A percentile compares a stretch with the other conserved stretches of the same genome.
Conservation (phyloP, 1,140 invertebrate genomes). For the Apis mellifera region Amel_HAv3.1 CM009941.2:2143001-2143500, state of each 20-base stretch:
- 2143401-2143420: no score
- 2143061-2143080: conserved; percentile 59
- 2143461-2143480: no score
- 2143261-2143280: conserved; percentile 41
- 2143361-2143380: neutral
- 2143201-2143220: conserved; percentile 70
- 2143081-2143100: conserved; percentile 55
- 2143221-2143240: conserved; percentile 72
- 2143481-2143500: neutral
- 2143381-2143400: no score
- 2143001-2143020: conserved; percentile 28
- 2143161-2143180: conserved; percentile 66
- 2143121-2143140: conserved; percentile 59
- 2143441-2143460: no score
- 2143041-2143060: conserved; percentile 64
- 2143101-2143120: conserved; percentile 68
- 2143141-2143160: conserved; percentile 65
- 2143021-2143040: conserved; percentile 61
- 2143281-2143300: no score
- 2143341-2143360: no score
- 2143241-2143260: conserved; percentile 69
- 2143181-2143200: conserved; percentile 73
- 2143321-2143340: no score
- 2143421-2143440: no score
- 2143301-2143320: no score